Evolutionary conservation across 2,888 invertebrate genomes (phyloP), one percentile per base, ranked within the genome.

Genomic region (Stenichneumon culpator): DNA sequence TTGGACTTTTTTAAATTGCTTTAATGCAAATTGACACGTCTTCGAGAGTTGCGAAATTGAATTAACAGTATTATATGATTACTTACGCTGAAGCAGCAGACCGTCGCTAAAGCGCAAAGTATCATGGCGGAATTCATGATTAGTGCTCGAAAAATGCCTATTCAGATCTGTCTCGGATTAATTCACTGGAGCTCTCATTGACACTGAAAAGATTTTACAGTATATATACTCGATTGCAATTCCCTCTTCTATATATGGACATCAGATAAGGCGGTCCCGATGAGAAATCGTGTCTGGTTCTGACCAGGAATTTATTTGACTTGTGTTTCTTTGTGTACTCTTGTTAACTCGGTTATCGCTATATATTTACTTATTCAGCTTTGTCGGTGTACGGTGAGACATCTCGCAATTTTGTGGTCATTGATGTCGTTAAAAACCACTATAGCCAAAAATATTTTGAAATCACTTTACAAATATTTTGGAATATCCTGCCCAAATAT

Each of bases 71-170:
- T 63, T 3, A 3, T 11, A 32, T n/a, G n/a, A n/a, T 0, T 9
- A 79, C 80, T 80, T 80, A 80, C 80, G 44, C 39, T 32, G 54
- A 73, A 67, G 28, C 52, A 57, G 54, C 39, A 80, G 22, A 79
- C 19, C 22, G 36, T 19, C 67, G 67, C 73, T 68, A 80, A 6
- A 16, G 57, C 67, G 67, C 22, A 67, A 39, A 80, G 57, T 16
- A 67, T 68, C 5, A 67, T 54, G 6, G 73, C 28, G 19, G 54
- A 44, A 47, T 80, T 80, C 80, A 80, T 80, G 57, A 68, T 80
- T 44, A 22, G 0, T 47, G 19, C 6, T 11, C 3, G 36, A 25
- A 52, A 19, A 32, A 44, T 67, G 11, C 11, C 11, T 19, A 22
- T 70, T 28, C 50, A 16, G 19, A 11, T 19, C 14, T 63, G 2